A percentile compares a stretch with the other conserved stretches of the same genome.
These are phyloP conservation scores for Gymnorhina tibicen DNA, from an alignment of 2,113 vertebrate species.

Conservation along the genomic window DNA sequence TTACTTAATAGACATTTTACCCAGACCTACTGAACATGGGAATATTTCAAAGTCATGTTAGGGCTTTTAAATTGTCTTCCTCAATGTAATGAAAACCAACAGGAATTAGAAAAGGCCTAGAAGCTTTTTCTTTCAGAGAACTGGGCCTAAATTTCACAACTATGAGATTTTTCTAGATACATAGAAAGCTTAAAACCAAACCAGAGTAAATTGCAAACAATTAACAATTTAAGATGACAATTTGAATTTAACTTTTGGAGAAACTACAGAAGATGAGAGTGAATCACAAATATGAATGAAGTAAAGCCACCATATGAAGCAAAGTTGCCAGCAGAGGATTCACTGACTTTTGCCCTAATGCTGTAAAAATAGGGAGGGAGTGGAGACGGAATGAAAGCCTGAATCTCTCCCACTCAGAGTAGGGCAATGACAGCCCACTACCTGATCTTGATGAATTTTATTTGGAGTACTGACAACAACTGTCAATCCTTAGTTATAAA, in stretches of 20 bases:
- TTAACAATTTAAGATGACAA: background rate
- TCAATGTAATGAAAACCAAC: too few relatives aligned
- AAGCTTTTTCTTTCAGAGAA: background rate
- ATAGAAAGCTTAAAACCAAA: background rate
- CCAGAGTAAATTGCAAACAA: background rate
- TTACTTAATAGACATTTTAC: background rate
- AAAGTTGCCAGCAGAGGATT: background rate
- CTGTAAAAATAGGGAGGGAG: background rate
- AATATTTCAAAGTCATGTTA: background rate
- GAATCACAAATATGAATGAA: background rate
- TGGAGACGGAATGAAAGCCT: background rate
- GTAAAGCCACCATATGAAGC: background rate
- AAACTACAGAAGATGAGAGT: background rate
- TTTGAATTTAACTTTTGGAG: background rate
- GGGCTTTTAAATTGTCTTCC: background rate
- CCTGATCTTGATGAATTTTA: background rate
- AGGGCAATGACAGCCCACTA: background rate
- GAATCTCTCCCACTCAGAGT: conserved; percentile 23
- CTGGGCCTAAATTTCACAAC: background rate
- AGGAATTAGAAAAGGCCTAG: background rate
- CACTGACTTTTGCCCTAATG: background rate
- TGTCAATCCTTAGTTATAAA: background rate
- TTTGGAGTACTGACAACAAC: background rate
- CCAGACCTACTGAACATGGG: background rate
- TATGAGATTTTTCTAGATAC: background rate